These are phyloP conservation scores for Microctonus brassicae DNA, from an alignment of 2,888 invertebrate species.

Conservation along the genomic window DNA sequence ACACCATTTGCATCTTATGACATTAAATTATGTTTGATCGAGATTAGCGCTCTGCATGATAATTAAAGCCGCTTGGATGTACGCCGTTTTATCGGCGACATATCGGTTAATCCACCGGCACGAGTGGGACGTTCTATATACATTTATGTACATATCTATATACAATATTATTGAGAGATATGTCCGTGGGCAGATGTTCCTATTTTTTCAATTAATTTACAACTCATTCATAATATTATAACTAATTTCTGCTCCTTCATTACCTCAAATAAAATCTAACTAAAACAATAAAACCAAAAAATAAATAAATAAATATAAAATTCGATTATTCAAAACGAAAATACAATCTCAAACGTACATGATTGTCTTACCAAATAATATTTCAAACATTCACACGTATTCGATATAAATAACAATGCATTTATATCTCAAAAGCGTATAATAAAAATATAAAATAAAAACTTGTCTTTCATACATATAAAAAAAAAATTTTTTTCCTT, in stretches of 20 bases:
- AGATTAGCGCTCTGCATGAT: constrained; percentile 48
- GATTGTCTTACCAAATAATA: neutral
- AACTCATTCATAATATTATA: neutral
- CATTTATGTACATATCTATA: neutral
- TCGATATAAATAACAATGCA: neutral
- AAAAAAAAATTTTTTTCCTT: neutral
- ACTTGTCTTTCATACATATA: neutral
- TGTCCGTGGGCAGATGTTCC: constrained; percentile 3
- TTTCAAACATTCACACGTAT: constrained; percentile 15
- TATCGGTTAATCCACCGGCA: constrained; percentile 48
- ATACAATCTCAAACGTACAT: no score
- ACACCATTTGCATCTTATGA: constrained; percentile 46
- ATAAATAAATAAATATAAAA: no score
- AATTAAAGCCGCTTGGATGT: constrained; percentile 44
- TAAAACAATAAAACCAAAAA: neutral
- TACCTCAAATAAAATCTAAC: neutral
- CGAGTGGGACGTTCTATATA: constrained; percentile 41
- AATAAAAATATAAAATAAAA: constrained; percentile 6
- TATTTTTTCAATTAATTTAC: neutral
- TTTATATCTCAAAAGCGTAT: no score
- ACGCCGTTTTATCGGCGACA: constrained; percentile 40
- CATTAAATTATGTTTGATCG: constrained; percentile 48
- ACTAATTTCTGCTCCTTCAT: neutral
- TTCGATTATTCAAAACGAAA: no score
- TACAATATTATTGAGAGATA: neutral